Evolutionary conservation across 2,113 vertebrate species (phyloP).

Genomic region (Onychostruthus taczanowskii): DNA sequence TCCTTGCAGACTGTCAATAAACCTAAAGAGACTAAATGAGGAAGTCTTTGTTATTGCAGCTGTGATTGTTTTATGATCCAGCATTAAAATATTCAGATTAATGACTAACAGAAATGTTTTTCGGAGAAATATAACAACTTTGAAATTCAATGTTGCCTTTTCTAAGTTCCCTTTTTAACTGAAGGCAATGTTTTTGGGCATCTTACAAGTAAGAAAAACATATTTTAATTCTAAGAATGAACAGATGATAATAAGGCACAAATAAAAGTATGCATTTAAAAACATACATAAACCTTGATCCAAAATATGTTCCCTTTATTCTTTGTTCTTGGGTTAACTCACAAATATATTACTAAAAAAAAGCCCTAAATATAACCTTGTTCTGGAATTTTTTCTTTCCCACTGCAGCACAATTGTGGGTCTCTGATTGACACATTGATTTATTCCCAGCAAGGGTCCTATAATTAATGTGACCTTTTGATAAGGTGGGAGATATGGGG

Average conservation of each 20-base stretch:
- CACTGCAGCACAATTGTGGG: slow-evolving; percentile 45
- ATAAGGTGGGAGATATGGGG: slow-evolving; percentile 70
- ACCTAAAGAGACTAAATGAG: not conserved
- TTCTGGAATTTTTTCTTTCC: slow-evolving; percentile 21
- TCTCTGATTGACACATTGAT: slow-evolving; percentile 70
- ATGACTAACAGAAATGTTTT: not conserved
- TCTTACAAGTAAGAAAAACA: not conserved
- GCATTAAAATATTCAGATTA: not conserved
- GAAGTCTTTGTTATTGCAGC: not conserved
- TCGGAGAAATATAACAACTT: not conserved
- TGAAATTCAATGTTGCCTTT: not conserved
- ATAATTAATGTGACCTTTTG: slow-evolving; percentile 81
- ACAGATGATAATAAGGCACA: not conserved
- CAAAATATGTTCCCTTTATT: not conserved
- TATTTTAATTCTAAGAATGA: not conserved
- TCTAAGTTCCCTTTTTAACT: not conserved
- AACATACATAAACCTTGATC: not conserved
- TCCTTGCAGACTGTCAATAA: not conserved
- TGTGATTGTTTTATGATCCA: not conserved
- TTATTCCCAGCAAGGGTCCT: slow-evolving; percentile 70
- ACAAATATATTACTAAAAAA: not conserved
- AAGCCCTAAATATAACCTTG: slow-evolving; percentile 12
- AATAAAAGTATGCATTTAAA: not conserved
- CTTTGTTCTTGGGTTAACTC: not conserved
- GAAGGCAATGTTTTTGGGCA: not conserved